A percentile compares a stretch with the other conserved stretches of the same genome.
These are phyloP conservation scores for Pelosia muscerda DNA, from an alignment of 2,888 invertebrate genomes.

Conservation along the genomic window DNA sequence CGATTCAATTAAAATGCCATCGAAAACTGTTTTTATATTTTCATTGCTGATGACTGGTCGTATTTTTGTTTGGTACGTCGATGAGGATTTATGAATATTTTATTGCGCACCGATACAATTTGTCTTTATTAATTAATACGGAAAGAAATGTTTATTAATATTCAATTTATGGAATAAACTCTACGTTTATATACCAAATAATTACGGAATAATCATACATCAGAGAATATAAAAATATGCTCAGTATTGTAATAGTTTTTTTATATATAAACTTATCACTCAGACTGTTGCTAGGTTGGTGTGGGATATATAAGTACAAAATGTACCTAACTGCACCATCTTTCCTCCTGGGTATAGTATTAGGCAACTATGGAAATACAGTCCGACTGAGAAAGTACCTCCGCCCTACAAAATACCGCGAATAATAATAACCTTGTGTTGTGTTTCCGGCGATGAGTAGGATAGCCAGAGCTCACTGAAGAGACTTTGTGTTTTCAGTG, in stretches of 20 bases:
- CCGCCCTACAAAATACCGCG: no score
- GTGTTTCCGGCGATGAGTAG: no score
- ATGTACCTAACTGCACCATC: no score
- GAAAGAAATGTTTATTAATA: not conserved
- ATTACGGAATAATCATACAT: not conserved
- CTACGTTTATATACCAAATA: not conserved
- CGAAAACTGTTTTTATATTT: conserved; percentile 33
- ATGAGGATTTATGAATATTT: conserved; percentile 6
- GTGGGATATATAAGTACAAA: no score
- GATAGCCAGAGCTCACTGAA: no score
- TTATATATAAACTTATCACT: no score
- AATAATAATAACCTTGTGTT: no score
- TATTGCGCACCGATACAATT: conserved; percentile 2
- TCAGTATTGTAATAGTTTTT: not conserved
- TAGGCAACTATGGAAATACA: no score
- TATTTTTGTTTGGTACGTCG: conserved; percentile 30
- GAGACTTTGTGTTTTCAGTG: no score
- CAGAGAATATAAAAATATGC: not conserved
- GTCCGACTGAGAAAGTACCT: no score
- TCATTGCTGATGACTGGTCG: conserved; percentile 33
- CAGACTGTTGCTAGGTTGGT: no score
- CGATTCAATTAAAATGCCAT: conserved; percentile 42
- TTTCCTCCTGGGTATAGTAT: no score
- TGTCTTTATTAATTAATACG: not conserved
- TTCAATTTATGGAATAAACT: not conserved